Evolutionary conservation across 2,797 vertebrate genomes (phyloP), one percentile per base, ranked within the genome.

Genomic region (Hipposideros larvatus): DNA sequence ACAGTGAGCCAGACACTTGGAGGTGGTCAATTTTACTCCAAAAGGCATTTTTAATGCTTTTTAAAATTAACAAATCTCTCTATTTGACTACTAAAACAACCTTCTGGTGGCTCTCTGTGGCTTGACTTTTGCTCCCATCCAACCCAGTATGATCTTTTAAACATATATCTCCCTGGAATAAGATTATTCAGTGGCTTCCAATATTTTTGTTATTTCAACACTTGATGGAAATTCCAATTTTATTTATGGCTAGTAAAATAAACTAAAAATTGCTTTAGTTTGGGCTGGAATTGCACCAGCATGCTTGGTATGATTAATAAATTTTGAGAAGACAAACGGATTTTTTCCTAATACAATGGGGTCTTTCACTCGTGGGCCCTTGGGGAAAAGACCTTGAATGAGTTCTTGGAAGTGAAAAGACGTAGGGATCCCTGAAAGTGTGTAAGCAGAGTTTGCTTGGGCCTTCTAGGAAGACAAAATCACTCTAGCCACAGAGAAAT

Each of bases 401-500:
- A 53, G n/a, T 57, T 43, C 53, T 91, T 34, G 57, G 28, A 57
- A 74, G 37, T 63, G 24, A 88, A 89, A 74, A 93, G 70, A 14
- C 57, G 3, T 65, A 68, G 18, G 57, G 11, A 55, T 86, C n/a
- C 63, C 71, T 95, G 21, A 19, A 77, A 96, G 37, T 63, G 16
- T 70, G 79, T 89, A 57, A 55, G 61, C n/a, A 65, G 53, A 55
- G 26, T 85, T 66, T 63, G 18, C 51, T 73, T 96, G 71, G 63
- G 70, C 24, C 7, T 24, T 66, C 37, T 77, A 48, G 61, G 61
- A 53, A n/a, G 66, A 11, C 82, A 83, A 18, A 57, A 61, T 77
- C 71, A 77, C 57, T 92, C 21, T 19, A 75, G 80, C 18, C 43
- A 74, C 83, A 78, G 80, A 96, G 73, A 89, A 95, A 96, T 96